These are phyloP conservation scores for Sycophila sp. DNA, from an alignment of 1,140 invertebrate species.

Conservation along the genomic window DNA sequence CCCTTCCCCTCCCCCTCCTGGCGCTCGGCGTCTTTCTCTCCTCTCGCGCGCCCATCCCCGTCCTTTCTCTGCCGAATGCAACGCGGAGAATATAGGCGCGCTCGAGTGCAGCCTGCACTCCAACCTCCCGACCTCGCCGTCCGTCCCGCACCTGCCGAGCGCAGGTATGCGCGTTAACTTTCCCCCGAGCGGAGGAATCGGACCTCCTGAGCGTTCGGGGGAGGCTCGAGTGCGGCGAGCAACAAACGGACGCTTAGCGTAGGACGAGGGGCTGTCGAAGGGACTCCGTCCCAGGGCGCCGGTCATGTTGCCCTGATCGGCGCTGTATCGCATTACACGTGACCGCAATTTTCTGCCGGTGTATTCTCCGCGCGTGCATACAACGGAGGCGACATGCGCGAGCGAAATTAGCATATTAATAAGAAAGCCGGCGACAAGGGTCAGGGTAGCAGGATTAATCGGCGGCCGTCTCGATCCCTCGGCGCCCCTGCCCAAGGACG, in stretches of 20 bases:
- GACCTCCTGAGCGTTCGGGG: not conserved
- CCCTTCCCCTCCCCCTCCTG: not conserved
- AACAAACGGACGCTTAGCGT: not conserved
- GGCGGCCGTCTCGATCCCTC: not conserved
- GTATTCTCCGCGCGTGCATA: not conserved
- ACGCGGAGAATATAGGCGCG: too few species aligned
- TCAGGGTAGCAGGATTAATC: constrained; percentile 64
- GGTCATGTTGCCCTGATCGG: constrained; percentile 56
- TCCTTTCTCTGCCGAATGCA: not conserved
- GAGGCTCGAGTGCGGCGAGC: not conserved
- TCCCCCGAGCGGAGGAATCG: not conserved
- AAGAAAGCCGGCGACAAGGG: constrained; percentile 65
- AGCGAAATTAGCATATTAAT: constrained; percentile 67
- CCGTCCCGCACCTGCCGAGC: too few species aligned
- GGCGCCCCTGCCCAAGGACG: constrained; percentile 49
- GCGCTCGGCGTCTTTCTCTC: too few species aligned
- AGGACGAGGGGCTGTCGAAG: not conserved
- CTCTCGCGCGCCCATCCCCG: too few species aligned
- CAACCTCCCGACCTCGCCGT: not conserved
- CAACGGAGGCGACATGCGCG: not conserved
- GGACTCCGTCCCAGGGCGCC: not conserved
- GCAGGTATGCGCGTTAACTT: not conserved
- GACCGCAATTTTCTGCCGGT: constrained; percentile 34
- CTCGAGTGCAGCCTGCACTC: too few species aligned
- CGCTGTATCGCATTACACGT: constrained; percentile 64